Evolutionary conservation across 2,888 invertebrate genomes (phyloP).

Genomic region (Ctena decussata): DNA sequence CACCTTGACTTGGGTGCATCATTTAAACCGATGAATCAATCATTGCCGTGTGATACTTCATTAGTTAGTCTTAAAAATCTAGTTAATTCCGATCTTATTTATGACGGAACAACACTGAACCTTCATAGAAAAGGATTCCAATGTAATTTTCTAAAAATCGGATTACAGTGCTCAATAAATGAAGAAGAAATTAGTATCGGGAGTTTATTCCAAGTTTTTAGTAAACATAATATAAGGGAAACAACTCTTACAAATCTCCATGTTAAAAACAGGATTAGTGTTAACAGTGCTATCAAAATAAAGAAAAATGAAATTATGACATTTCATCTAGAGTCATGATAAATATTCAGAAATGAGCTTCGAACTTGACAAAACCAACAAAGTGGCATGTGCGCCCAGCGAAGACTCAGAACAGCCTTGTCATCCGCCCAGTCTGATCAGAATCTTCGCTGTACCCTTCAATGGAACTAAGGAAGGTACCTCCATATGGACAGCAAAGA

Average conservation of each 20-base stretch:
- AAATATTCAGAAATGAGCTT: conserved; percentile 1
- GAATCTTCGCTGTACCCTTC: too few relatives aligned
- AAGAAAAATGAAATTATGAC: conserved; percentile 77
- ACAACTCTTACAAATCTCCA: conserved; percentile 80
- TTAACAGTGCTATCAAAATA: conserved; percentile 64
- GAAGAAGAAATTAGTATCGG: conserved; percentile 40
- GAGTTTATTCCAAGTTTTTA: conserved; percentile 69
- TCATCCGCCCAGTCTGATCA: too few relatives aligned
- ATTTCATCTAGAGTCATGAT: conserved; percentile 33
- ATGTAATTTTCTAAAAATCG: conserved; percentile 73
- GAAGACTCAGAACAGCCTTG: too few relatives aligned
- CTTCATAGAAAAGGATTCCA: conserved; percentile 77
- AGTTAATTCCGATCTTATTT: conserved; percentile 74
- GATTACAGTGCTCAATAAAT: conserved; percentile 70
- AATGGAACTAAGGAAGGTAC: too few relatives aligned
- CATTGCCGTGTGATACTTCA: conserved; percentile 80
- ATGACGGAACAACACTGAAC: conserved; percentile 79
- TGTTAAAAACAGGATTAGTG: conserved; percentile 61
- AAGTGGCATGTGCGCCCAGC: too few relatives aligned
- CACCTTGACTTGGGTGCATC: conserved; percentile 65
- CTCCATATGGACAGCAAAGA: too few relatives aligned
- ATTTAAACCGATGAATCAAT: conserved; percentile 65
- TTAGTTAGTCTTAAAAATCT: conserved; percentile 79
- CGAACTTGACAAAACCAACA: too few relatives aligned
- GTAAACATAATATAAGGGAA: conserved; percentile 68